phyloP scores from a whole-genome alignment of 2,797 vertebrate species.

The Enteromius treurensis region DNA sequence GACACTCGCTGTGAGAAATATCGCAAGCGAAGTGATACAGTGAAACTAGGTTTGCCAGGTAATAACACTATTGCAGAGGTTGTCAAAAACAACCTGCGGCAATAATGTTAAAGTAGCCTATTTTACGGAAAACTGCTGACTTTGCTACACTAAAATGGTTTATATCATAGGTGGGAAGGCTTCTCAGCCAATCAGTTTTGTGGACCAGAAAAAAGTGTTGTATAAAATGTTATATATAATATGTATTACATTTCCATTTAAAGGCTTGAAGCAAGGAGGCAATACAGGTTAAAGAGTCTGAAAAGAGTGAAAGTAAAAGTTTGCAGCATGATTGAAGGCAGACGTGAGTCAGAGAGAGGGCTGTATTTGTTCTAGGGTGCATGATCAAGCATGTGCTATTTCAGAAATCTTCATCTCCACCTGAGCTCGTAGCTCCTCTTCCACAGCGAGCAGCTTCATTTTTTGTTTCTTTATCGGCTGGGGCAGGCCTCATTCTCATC shows the following conservation, averaged over 20 bases:
- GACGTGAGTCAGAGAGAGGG: conserved; percentile 33
- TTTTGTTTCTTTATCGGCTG: conserved; percentile 39
- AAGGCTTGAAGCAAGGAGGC: conserved; percentile 6
- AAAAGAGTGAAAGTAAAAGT: conserved; percentile 33
- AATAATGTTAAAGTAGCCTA: too few species aligned
- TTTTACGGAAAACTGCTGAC: too few species aligned
- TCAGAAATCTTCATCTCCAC: conserved; percentile 51
- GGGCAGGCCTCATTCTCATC: conserved; percentile 46
- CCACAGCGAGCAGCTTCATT: conserved; percentile 28
- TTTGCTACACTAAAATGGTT: background rate
- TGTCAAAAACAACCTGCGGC: too few species aligned
- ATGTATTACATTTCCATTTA: conserved; percentile 8
- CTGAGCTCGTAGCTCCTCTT: conserved; percentile 41
- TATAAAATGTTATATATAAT: conserved; percentile 5
- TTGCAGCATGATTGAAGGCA: conserved; percentile 21
- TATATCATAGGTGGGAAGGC: background rate
- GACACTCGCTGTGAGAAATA: too few species aligned
- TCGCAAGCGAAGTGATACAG: too few species aligned
- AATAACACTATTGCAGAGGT: too few species aligned
- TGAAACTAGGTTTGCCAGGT: too few species aligned
- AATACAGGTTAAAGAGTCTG: conserved; percentile 26
- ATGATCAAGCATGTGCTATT: conserved; percentile 52
- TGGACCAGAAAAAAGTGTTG: background rate
- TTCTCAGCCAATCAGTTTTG: background rate
- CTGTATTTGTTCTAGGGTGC: conserved; percentile 52